Percentiles rank a stretch among this genome's conserved stretches.
Evolutionary conservation across 2,888 invertebrate species (phyloP).

Genomic region (Parelbella ahira): DNA sequence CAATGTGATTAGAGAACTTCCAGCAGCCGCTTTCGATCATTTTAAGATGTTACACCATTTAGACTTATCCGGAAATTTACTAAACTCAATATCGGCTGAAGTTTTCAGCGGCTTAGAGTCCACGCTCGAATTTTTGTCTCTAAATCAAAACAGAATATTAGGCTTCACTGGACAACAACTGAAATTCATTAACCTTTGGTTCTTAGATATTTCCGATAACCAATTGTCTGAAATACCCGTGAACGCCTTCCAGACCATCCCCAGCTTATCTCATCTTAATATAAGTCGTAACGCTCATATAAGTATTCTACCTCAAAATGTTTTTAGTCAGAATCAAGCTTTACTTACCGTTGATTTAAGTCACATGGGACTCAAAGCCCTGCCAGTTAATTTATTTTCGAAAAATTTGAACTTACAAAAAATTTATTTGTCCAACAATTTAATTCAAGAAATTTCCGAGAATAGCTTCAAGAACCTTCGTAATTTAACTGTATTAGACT

Average conservation of each 20-base stretch:
- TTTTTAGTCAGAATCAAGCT: slow-evolving; percentile 86
- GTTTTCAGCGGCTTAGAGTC: slow-evolving; percentile 89
- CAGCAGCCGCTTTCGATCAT: slow-evolving; percentile 88
- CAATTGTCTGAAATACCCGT: slow-evolving; percentile 86
- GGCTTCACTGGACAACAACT: slow-evolving; percentile 84
- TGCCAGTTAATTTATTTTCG: slow-evolving; percentile 86
- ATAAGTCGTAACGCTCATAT: slow-evolving; percentile 87
- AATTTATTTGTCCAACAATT: slow-evolving; percentile 86
- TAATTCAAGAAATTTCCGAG: slow-evolving; percentile 87
- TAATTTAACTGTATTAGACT: slow-evolving; percentile 86
- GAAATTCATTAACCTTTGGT: slow-evolving; percentile 82
- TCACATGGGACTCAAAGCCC: slow-evolving; percentile 85
- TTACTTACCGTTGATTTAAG: slow-evolving; percentile 87
- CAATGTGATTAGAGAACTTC: slow-evolving; percentile 93
- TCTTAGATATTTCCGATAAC: slow-evolving; percentile 89
- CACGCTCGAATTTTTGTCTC: slow-evolving; percentile 84
- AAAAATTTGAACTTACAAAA: slow-evolving; percentile 84
- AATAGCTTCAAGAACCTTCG: slow-evolving; percentile 88
- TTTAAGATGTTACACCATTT: slow-evolving; percentile 86
- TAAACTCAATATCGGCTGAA: slow-evolving; percentile 85
- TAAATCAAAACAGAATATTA: slow-evolving; percentile 87
- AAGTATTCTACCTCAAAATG: slow-evolving; percentile 81
- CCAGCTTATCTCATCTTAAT: slow-evolving; percentile 85
- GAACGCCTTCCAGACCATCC: slow-evolving; percentile 84
- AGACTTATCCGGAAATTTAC: slow-evolving; percentile 89